Percentiles rank a stretch among this genome's conserved stretches.
These are phyloP conservation scores for Cololabis saira DNA, from an alignment of 2,113 vertebrate genomes.

Conservation along the genomic window DNA sequence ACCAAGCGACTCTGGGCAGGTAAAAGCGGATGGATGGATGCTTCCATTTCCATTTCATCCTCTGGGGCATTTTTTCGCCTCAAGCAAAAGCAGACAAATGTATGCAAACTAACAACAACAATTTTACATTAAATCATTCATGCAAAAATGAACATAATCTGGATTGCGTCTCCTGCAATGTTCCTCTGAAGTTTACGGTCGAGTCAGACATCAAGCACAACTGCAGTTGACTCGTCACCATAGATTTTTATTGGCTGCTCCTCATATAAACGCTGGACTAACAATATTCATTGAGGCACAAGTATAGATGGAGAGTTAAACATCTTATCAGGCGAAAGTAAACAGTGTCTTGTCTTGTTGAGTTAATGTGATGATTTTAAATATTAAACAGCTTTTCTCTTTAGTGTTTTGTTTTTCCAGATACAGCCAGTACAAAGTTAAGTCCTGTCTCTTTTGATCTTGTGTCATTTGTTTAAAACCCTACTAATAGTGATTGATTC, in stretches of 20 bases:
- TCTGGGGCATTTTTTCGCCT: too few species aligned
- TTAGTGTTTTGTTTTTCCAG: too few species aligned
- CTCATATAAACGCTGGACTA: neutral
- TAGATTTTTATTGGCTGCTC: neutral
- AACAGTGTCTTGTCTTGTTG: neutral
- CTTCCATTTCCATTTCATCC: too few species aligned
- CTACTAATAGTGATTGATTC: too few species aligned
- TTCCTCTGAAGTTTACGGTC: neutral
- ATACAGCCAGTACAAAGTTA: too few species aligned
- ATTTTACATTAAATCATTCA: neutral
- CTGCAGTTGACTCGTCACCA: slow-evolving; percentile 5
- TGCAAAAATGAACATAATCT: neutral
- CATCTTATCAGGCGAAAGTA: slow-evolving; percentile 7
- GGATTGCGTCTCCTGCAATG: neutral
- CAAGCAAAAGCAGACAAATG: too few species aligned
- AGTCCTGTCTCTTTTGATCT: too few species aligned
- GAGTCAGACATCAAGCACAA: slow-evolving; percentile 14
- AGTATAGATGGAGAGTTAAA: slow-evolving; percentile 2
- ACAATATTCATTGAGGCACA: neutral
- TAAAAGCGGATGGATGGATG: too few species aligned
- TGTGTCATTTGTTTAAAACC: too few species aligned
- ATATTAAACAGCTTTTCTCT: neutral
- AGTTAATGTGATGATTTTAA: neutral
- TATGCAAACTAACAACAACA: neutral
- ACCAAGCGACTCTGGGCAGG: too few species aligned